Base-by-base conservation (phyloP, 2,888 invertebrate species). In the Ichneumoninae sp. region DNA sequence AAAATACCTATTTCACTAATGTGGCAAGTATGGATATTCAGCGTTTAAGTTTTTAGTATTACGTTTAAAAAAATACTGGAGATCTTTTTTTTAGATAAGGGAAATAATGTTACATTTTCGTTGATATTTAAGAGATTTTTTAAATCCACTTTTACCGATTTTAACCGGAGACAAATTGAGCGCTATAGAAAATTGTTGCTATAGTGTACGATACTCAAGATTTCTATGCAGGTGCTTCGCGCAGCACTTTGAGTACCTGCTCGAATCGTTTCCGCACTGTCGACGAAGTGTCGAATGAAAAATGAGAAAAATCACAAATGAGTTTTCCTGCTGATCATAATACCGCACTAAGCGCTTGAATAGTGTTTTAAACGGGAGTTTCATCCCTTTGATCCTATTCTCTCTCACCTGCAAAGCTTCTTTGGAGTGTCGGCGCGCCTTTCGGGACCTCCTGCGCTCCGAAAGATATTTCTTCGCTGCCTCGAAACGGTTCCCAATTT, bases 401-500 rank as follows among this genome's bases (percentile, higher is more conserved):
- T 66, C 60, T 2, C 81, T 84, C 80, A 84, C 84, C 84, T 78
- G 74, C 40, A 54, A 75, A 52, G 57, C 54, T 66, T 81, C 54
- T 19, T 52, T 47, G 65, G 50, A n/a, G 47, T 50, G 65, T 75
- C 50, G 70, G 10, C 36, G 62, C 40, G 47, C 65, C 65, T 74
- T 76, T 57, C 84, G 74, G 36, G 54, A 50, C 36, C 57, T 69
- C 10, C 68, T 57, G 22, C 69, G 52, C 44, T 80, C 66, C 52
- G 71, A 68, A 16, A 44, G 13, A 3, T 76, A 68, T 71, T 83
- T 80, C 65, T 72, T 66, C 54, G 80, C 68, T 3, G 40, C 62
- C n/a, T 79, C 77, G 33, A 80, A 80, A 80, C 76, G 82, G 16
- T 83, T 68, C 40, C 60, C 71, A 54, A 85, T 69, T 60, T 80